These are phyloP conservation scores for Meleagris gallopavo DNA, from an alignment of 2,113 vertebrate species.

Conservation along the genomic window DNA sequence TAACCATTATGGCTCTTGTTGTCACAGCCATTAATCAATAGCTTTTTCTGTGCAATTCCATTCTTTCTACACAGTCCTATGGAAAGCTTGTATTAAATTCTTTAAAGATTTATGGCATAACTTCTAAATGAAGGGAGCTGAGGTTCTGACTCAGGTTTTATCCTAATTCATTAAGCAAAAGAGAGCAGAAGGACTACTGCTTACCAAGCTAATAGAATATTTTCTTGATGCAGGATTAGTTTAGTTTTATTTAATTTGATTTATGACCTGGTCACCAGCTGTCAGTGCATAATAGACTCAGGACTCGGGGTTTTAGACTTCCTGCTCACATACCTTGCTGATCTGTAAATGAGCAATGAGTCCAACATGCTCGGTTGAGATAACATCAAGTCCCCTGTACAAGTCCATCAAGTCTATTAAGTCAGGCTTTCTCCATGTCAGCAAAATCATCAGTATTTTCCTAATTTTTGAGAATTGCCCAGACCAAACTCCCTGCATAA, in stretches of 20 bases:
- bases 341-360: background rate
- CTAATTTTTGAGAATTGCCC: background rate
- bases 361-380: background rate
- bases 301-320: background rate
- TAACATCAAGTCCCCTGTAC: background rate
- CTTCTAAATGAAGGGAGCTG: background rate
- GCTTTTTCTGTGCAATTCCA: background rate
- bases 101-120: background rate
- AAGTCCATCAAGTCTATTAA: background rate
- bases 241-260: slow-evolving; percentile 1
- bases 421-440: background rate
- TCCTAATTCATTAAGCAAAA: background rate
- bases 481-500: background rate
- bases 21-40: slow-evolving; percentile 9
- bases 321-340: background rate
- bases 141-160: background rate
- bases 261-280: background rate
- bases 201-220: background rate
- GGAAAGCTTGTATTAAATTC: background rate
- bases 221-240: background rate
- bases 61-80: background rate
- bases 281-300: background rate
- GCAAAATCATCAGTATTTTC: background rate
- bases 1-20: background rate
- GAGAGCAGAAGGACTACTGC: background rate